phyloP scores from a whole-genome alignment of 2,888 invertebrate genomes.

The Ctena decussata region DNA sequence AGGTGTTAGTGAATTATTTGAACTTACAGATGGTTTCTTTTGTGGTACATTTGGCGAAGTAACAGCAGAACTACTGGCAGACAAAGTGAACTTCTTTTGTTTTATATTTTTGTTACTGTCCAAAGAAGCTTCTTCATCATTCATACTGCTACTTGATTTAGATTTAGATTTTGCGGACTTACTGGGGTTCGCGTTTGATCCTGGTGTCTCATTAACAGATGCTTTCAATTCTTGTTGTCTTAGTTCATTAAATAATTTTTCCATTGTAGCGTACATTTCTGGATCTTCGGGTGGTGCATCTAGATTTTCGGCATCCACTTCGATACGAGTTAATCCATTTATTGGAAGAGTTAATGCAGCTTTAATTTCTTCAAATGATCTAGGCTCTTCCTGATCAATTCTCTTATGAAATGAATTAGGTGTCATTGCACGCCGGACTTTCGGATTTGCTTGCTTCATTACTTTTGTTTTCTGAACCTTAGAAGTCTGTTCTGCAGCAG shows the following conservation, averaged over 20 bases:
- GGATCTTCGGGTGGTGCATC: conserved; percentile 83
- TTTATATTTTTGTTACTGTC: conserved; percentile 71
- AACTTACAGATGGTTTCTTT: conserved; percentile 18
- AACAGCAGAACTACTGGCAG: conserved; percentile 57
- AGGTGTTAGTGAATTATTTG: conserved; percentile 19
- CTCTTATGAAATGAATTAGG: conserved; percentile 73
- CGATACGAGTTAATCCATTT: conserved; percentile 62
- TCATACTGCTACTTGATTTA: conserved; percentile 64
- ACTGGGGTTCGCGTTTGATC: conserved; percentile 37
- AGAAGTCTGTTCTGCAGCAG: conserved; percentile 73
- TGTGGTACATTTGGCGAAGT: conserved; percentile 56
- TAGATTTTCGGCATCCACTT: conserved; percentile 68
- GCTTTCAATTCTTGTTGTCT: conserved; percentile 78
- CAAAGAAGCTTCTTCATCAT: conserved; percentile 60
- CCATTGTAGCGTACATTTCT: conserved; percentile 84
- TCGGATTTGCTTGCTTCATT: conserved; percentile 36
- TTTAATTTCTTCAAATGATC: conserved; percentile 79
- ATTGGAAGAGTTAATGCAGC: conserved; percentile 74
- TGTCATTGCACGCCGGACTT: conserved; percentile 71
- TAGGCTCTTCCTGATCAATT: conserved; percentile 69
- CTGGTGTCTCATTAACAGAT: conserved; percentile 77
- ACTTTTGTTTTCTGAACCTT: conserved; percentile 64
- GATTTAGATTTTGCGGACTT: conserved; percentile 55
- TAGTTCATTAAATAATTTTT: conserved; percentile 83
- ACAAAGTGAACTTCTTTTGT: conserved; percentile 46